phyloP scores from a whole-genome alignment of 2,797 vertebrate species.

The Argyrosomus regius region DNA sequence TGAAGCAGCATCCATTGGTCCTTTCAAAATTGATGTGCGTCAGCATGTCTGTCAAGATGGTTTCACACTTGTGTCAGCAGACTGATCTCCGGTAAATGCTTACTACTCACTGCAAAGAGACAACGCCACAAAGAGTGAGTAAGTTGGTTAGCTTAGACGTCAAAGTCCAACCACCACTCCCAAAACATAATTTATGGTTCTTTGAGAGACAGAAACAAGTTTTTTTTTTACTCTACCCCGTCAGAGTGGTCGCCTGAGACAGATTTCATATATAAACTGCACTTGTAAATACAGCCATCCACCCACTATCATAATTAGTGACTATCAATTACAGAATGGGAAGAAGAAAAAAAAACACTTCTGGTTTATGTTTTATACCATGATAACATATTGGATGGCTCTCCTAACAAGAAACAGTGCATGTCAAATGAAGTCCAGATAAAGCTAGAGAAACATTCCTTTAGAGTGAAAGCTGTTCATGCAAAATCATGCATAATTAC shows the following conservation, averaged over 20 bases:
- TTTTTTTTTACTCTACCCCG: constrained; percentile 36
- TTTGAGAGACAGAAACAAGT: constrained; percentile 55
- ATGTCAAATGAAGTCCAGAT: constrained; percentile 69
- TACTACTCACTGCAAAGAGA: constrained; percentile 61
- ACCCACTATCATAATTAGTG: constrained; percentile 72
- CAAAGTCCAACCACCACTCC: constrained; percentile 77
- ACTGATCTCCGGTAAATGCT: constrained; percentile 62
- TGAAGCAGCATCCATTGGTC: constrained; percentile 16
- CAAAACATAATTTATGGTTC: constrained; percentile 81
- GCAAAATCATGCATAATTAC: constrained; percentile 52
- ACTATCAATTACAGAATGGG: constrained; percentile 58
- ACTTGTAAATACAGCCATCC: constrained; percentile 68
- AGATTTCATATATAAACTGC: constrained; percentile 73
- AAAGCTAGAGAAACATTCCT: constrained; percentile 70
- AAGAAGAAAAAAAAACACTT: constrained; percentile 47
- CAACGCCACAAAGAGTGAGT: constrained; percentile 64
- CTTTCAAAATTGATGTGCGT: constrained; percentile 57
- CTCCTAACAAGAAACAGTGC: constrained; percentile 62
- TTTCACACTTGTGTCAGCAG: constrained; percentile 62
- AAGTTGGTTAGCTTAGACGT: constrained; percentile 74
- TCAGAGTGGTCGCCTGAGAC: constrained; percentile 58
- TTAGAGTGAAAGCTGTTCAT: constrained; percentile 52
- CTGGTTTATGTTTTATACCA: constrained; percentile 71
- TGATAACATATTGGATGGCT: constrained; percentile 64
- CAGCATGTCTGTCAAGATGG: constrained; percentile 50